Evolutionary conservation across 2,888 invertebrate species (phyloP).

Genomic region (Acanthosepion pharaonis): DNA sequence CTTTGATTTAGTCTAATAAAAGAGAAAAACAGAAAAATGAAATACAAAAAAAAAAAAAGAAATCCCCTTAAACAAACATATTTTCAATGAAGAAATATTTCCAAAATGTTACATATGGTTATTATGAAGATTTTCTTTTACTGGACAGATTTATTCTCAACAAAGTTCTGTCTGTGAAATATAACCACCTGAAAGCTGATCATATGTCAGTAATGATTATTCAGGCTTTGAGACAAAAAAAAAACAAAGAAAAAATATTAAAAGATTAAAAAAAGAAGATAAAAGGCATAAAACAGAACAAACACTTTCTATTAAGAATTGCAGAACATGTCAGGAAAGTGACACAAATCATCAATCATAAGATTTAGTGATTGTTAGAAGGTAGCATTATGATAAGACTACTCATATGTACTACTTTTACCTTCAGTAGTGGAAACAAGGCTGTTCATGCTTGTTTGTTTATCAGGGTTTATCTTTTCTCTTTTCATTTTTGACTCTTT

Average conservation of each 20-base stretch:
- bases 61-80: not conserved
- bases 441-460: not conserved
- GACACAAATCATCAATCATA: slow-evolving; percentile 4
- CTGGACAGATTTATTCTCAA: not conserved
- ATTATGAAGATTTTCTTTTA: not conserved
- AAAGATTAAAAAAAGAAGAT: not conserved
- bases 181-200: slow-evolving; percentile 33
- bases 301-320: not conserved
- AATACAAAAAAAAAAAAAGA: not conserved
- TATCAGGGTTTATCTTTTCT: not conserved
- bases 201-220: not conserved
- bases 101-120: not conserved
- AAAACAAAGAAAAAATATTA: not conserved
- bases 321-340: not conserved
- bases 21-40: not conserved
- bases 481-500: not conserved
- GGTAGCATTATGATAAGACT: not conserved
- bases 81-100: not conserved
- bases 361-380: not conserved
- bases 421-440: not conserved
- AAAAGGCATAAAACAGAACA: not conserved
- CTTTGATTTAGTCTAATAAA: not conserved
- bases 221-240: not conserved
- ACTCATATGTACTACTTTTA: not conserved
- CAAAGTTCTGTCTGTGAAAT: not conserved